phyloP scores from a whole-genome alignment of 2,888 invertebrate genomes.

The Amphimallon solstitiale region DNA sequence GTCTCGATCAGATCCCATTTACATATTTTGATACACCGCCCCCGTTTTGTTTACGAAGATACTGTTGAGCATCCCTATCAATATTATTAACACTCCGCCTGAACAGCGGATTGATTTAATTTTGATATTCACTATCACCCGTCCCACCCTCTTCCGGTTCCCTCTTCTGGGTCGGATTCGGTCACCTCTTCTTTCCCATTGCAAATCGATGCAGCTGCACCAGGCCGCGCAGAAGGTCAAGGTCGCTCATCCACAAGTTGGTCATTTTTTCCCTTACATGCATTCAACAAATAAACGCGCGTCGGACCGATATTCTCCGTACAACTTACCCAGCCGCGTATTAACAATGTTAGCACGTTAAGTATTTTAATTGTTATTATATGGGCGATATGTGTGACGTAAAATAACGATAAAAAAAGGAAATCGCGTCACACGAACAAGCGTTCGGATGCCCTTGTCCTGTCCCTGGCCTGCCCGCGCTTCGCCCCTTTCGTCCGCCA shows the following conservation, averaged over 20 bases:
- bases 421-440: background rate
- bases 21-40: too few species aligned
- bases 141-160: too few species aligned
- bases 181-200: slow-evolving; percentile 52
- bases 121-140: slow-evolving; percentile 24
- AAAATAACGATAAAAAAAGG: too few species aligned
- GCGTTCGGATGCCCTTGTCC: slow-evolving; percentile 1
- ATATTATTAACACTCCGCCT: background rate
- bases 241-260: slow-evolving; percentile 23
- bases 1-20: too few species aligned
- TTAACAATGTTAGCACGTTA: background rate
- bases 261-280: slow-evolving; percentile 10
- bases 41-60: too few species aligned
- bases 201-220: slow-evolving; percentile 59
- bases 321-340: too few species aligned
- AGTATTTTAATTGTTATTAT: too few species aligned
- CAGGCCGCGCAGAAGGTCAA: slow-evolving; percentile 47
- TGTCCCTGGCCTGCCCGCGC: background rate
- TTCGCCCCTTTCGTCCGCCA: background rate
- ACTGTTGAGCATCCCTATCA: background rate
- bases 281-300: background rate
- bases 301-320: background rate
- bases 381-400: too few species aligned
- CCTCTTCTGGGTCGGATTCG: slow-evolving; percentile 43
- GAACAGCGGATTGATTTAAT: background rate